Conservation (phyloP, 2,888 invertebrate species). For the Augochlorella aurata region DNA sequence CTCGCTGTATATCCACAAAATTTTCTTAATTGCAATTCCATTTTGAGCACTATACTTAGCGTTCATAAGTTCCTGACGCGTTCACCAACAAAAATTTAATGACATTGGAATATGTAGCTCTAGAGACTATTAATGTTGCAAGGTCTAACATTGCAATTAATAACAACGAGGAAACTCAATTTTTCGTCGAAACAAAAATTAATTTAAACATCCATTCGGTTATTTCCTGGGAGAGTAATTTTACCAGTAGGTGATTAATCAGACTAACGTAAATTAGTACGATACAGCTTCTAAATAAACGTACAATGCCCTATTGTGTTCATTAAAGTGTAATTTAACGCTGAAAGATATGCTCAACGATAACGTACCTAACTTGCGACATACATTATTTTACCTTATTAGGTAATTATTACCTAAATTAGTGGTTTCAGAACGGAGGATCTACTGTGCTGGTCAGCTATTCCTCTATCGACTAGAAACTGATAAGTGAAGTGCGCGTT, state of each 20-base stretch:
- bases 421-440: background rate
- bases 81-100: too few relatives aligned
- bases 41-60: too few relatives aligned
- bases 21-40: too few relatives aligned
- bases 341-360: background rate
- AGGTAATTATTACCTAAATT: constrained; percentile 2
- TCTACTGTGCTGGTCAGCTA: background rate
- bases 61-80: too few relatives aligned
- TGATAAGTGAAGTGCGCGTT: background rate
- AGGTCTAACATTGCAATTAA: too few relatives aligned
- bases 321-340: background rate
- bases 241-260: background rate
- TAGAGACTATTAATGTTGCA: too few relatives aligned
- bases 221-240: background rate
- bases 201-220: background rate
- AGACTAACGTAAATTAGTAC: background rate
- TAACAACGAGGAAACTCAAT: too few relatives aligned
- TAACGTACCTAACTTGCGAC: background rate
- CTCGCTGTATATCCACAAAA: too few relatives aligned
- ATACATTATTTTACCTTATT: constrained; percentile 4
- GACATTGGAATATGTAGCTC: too few relatives aligned
- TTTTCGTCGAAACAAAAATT: background rate
- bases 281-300: background rate
- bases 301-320: background rate
- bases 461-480: background rate